Percentiles rank a stretch among this genome's conserved stretches.
Conservation (phyloP, 2,797 vertebrate species). For the Triplophysa bombifrons region DNA sequence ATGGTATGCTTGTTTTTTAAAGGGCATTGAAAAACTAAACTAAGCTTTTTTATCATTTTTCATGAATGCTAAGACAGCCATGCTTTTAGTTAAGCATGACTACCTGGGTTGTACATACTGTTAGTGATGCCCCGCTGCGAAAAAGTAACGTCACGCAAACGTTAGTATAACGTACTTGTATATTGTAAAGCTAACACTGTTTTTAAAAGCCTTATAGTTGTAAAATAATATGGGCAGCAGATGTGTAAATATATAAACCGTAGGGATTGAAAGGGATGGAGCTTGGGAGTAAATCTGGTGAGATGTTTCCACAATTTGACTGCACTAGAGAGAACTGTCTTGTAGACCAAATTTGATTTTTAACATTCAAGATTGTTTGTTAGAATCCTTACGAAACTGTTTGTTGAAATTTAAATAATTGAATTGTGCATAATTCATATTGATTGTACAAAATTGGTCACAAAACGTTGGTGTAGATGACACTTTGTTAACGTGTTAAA, state of each 20-base stretch:
- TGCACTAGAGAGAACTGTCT: not conserved
- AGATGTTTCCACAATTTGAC: conserved; percentile 24
- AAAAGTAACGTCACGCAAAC: conserved; percentile 64
- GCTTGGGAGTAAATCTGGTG: conserved; percentile 56
- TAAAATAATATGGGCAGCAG: conserved; percentile 72
- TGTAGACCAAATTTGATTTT: conserved; percentile 1
- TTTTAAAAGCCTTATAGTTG: conserved; percentile 82
- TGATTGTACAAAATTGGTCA: not conserved
- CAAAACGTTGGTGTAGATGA: not conserved
- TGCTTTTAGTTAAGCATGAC: conserved; percentile 67
- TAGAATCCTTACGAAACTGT: conserved; percentile 6
- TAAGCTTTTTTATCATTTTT: conserved; percentile 68
- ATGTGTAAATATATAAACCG: conserved; percentile 75
- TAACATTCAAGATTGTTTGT: not conserved
- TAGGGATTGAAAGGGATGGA: conserved; percentile 76
- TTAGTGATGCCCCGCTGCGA: conserved; percentile 69
- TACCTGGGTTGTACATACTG: conserved; percentile 72
- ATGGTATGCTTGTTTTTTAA: conserved; percentile 71
- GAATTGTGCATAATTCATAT: not conserved
- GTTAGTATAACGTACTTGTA: conserved; percentile 72
- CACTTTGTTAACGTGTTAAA: not conserved
- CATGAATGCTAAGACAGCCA: conserved; percentile 69
- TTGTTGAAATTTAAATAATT: not conserved
- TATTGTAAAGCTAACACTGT: conserved; percentile 83
- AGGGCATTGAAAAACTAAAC: conserved; percentile 70